phyloP scores from a whole-genome alignment of 1,140 invertebrate species.

The Brachionus paranguensis region DNA sequence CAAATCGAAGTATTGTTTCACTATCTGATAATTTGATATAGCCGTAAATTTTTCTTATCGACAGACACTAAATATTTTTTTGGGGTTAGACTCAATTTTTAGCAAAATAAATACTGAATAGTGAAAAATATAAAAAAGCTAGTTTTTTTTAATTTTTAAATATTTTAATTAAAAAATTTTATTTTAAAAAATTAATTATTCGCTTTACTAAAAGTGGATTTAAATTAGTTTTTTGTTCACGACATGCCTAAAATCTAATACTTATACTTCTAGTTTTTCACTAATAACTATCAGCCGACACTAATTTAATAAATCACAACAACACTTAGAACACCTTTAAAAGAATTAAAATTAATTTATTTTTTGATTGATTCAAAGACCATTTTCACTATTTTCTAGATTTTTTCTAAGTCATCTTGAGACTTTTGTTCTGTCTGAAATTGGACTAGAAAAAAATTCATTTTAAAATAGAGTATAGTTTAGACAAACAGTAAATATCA shows the following conservation, averaged over 20 bases:
- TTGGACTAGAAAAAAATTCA: background rate
- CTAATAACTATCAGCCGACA: background rate
- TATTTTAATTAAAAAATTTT: too few species aligned
- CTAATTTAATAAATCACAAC: background rate
- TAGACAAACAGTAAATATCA: background rate
- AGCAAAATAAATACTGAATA: background rate
- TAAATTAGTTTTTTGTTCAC: background rate
- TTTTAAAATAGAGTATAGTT: background rate
- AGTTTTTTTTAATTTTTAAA: background rate
- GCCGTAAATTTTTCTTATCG: background rate
- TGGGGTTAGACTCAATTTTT: background rate
- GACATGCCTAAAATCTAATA: background rate
- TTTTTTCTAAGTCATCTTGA: background rate
- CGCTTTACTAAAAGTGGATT: background rate
- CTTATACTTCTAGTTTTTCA: background rate
- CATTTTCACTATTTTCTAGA: background rate
- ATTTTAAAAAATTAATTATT: background rate
- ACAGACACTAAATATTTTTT: background rate
- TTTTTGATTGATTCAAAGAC: background rate
- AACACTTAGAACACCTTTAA: background rate
- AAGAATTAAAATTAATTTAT: background rate
- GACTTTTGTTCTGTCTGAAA: background rate
- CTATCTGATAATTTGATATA: background rate
- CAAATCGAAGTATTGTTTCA: background rate
- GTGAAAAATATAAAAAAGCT: background rate